Evolutionary conservation across 1,140 invertebrate genomes (phyloP).

Genomic region (Trachymyrmex cornetzi): DNA sequence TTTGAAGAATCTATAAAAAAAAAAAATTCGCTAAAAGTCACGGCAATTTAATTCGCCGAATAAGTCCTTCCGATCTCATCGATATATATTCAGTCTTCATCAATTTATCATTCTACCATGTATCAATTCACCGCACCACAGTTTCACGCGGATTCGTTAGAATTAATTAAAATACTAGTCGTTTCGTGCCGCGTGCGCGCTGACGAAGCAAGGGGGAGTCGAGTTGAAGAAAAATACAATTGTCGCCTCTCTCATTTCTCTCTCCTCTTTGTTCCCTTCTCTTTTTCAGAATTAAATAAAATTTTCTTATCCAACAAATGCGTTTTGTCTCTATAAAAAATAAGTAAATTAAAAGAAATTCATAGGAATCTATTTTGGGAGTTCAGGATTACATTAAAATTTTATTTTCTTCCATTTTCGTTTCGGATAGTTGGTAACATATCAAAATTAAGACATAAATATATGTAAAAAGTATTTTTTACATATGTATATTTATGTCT

Average conservation of each 20-base stretch:
- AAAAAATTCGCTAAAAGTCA: conserved; percentile 31
- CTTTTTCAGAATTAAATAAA: background rate
- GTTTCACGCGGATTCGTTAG: conserved; percentile 56
- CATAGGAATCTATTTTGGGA: background rate
- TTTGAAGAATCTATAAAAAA: conserved; percentile 35
- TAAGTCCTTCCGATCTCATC: conserved; percentile 18
- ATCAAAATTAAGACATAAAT: background rate
- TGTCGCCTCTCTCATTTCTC: background rate
- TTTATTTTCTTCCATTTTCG: background rate
- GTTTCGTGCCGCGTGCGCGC: conserved; percentile 11
- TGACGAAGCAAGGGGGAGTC: conserved; percentile 22
- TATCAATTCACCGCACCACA: conserved; percentile 46
- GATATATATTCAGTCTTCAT: conserved; percentile 72
- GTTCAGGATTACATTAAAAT: background rate
- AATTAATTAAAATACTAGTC: conserved; percentile 52
- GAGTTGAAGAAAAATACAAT: conserved; percentile 44
- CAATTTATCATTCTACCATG: conserved; percentile 62
- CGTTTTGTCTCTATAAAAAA: background rate
- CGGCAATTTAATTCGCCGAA: conserved; percentile 11
- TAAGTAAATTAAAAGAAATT: background rate
- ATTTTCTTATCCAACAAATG: conserved; percentile 14
- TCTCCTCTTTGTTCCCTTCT: background rate
- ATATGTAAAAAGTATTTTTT: background rate
- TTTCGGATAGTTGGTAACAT: too few relatives aligned
- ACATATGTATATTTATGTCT: too few relatives aligned